phyloP scores from a whole-genome alignment of 2,113 vertebrate genomes.

The Coptodon bakossiorum region DNA sequence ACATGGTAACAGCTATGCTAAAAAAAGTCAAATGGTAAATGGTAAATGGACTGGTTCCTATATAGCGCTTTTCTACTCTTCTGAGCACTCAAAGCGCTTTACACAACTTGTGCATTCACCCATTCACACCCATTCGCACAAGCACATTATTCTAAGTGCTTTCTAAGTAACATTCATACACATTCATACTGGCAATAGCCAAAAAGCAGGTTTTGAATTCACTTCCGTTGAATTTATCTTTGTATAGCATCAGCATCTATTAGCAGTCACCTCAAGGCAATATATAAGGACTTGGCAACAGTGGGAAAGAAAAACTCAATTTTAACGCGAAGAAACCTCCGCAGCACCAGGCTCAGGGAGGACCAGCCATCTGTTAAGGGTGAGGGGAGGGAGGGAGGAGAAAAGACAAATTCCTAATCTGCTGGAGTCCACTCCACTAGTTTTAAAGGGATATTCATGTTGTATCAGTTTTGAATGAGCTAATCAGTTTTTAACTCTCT shows the following conservation, averaged over 20 bases:
- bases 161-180: too few species aligned
- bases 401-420: neutral
- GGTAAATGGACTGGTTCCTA: too few species aligned
- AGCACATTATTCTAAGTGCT: too few species aligned
- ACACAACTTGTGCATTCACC: too few species aligned
- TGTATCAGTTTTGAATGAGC: neutral
- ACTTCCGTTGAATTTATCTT: neutral
- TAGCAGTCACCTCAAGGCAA: neutral
- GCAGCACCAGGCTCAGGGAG: neutral
- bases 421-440: neutral
- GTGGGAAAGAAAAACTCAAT: neutral
- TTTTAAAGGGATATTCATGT: neutral
- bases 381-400: neutral
- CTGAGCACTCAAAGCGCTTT: too few species aligned
- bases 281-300: neutral
- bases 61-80: too few species aligned
- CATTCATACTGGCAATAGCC: neutral
- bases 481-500: neutral
- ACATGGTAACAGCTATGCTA: neutral
- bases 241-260: neutral
- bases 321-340: accelerated
- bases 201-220: neutral
- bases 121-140: too few species aligned
- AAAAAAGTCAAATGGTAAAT: neutral
- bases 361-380: neutral